Percentiles rank a stretch among this genome's conserved stretches.
These are phyloP conservation scores for Abscondita cerata DNA, from an alignment of 2,888 invertebrate species.

Conservation along the genomic window DNA sequence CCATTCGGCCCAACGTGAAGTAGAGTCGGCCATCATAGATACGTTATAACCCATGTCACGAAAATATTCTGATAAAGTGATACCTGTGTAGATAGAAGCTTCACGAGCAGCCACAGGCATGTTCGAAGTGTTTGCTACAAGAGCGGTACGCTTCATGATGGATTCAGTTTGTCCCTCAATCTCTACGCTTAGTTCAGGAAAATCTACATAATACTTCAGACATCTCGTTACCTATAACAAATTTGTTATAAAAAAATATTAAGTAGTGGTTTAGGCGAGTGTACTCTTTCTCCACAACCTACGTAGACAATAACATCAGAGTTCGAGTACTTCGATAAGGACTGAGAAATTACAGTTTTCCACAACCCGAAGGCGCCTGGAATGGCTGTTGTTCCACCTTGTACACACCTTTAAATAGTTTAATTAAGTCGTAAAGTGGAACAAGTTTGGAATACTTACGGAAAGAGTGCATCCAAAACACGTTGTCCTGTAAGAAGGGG, in stretches of 20 bases:
- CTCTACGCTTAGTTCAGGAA: conserved; percentile 97
- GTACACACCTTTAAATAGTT: conserved; percentile 77
- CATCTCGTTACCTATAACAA: conserved; percentile 89
- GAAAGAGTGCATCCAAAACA: conserved; percentile 97
- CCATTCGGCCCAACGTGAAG: conserved; percentile 99
- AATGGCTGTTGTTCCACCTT: conserved; percentile 98
- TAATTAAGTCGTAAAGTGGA: not conserved
- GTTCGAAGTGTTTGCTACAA: conserved; percentile 99
- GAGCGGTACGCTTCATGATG: conserved; percentile 99
- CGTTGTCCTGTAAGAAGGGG: conserved; percentile 98
- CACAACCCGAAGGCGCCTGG: conserved; percentile 99
- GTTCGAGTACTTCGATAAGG: conserved; percentile 99
- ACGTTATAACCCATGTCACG: conserved; percentile 99
- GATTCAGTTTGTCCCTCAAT: conserved; percentile 96
- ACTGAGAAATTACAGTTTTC: conserved; percentile 99
- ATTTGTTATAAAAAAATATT: conserved; percentile 10
- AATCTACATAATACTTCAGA: conserved; percentile 98
- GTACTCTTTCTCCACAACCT: conserved; percentile 96
- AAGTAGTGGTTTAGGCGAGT: too few species aligned
- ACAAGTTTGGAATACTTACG: conserved; percentile 69
- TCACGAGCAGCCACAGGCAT: conserved; percentile 99
- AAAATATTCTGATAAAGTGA: conserved; percentile 99
- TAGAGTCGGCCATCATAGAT: conserved; percentile 99
- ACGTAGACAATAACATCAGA: conserved; percentile 99
- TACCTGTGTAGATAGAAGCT: conserved; percentile 99